Evolutionary conservation across 2,888 invertebrate genomes (phyloP).

Genomic region (Ecdyonurus torrentis): DNA sequence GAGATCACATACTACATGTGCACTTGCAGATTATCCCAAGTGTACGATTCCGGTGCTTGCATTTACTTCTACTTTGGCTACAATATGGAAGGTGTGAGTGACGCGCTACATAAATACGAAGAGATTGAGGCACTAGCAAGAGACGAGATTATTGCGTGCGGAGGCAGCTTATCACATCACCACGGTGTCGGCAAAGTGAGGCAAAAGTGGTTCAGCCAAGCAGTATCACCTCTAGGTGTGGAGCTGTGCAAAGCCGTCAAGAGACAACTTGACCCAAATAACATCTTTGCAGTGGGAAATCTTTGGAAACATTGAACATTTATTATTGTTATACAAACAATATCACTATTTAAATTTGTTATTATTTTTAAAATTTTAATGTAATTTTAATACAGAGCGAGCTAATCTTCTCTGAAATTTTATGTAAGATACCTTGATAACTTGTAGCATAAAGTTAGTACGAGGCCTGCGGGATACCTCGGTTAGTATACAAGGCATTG

Average conservation of each 20-base stretch:
- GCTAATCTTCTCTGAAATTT: too few species aligned
- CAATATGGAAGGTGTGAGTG: constrained; percentile 32
- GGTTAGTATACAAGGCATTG: too few species aligned
- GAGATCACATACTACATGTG: constrained; percentile 45
- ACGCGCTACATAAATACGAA: constrained; percentile 69
- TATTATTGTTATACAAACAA: too few species aligned
- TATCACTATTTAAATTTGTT: too few species aligned
- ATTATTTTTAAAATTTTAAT: too few species aligned
- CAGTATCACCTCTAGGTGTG: constrained; percentile 32
- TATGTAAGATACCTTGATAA: too few species aligned
- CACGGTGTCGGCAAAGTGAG: constrained; percentile 92
- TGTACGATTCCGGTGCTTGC: constrained; percentile 93
- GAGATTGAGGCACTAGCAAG: constrained; percentile 74
- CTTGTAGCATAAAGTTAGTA: too few species aligned
- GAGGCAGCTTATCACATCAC: constrained; percentile 90
- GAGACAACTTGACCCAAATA: constrained; percentile 35
- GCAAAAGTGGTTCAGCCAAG: constrained; percentile 27
- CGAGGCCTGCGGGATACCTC: too few species aligned
- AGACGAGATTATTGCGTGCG: constrained; percentile 78
- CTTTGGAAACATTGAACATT: too few species aligned
- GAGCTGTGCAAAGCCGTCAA: constrained; percentile 33
- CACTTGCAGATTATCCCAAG: constrained; percentile 83
- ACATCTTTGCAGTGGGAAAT: constrained; percentile 38
- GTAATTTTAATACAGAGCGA: too few species aligned
- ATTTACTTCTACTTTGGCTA: constrained; percentile 90